Base-by-base conservation (phyloP, 2,797 vertebrate species). In the Schizopygopsis malacanthus region DNA sequence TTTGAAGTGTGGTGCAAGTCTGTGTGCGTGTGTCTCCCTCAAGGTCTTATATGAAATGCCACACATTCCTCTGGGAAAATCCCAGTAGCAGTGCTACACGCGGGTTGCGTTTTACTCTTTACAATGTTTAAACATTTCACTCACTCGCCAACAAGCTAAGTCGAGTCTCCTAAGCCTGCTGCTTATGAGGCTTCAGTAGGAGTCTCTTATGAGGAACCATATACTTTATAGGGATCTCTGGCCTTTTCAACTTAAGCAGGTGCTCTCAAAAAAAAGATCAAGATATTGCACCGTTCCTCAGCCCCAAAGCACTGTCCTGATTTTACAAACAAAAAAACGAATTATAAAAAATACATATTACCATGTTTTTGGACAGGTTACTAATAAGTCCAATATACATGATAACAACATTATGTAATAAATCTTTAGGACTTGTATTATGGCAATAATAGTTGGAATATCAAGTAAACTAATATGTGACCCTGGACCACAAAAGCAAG, bases 101-200 rank as follows among this genome's bases (percentile, higher is more conserved):
- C 76, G 83, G 73, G 70, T 81, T 76, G 70, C 45, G 72, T 87
- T 90, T 89, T 79, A 81, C 78, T 85, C 41, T 86, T 90, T 86
- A 90, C 83, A 88, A 84, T 54, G 81, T 92, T 90, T 88, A 76
- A 87, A 90, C 79, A 76, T 88, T 85, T 87, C 88, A 88, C 84
- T n/a, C 25, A 87, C 63, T 78, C 72, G 84, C 79, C 85, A 90
- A 87, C 83, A 79, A 71, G 79, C 84, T 80, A 59, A 67, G 28
- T 45, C 22, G 16, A 69, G 83, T 20, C 78, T 22, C 33, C 52
- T 61, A 54, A 77, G 16, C 16, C 59, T 50, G 41, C 56, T 56
- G 61, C 12, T 43, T 3, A n/a, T 11, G 39, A 59, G 28, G 33
- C 73, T 63, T 77, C 37, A 43, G 25, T n/a, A 11, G 50, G n/a